Conservation (phyloP, 1,140 invertebrate genomes). For the Macrosteles quadrilineatus region DNA sequence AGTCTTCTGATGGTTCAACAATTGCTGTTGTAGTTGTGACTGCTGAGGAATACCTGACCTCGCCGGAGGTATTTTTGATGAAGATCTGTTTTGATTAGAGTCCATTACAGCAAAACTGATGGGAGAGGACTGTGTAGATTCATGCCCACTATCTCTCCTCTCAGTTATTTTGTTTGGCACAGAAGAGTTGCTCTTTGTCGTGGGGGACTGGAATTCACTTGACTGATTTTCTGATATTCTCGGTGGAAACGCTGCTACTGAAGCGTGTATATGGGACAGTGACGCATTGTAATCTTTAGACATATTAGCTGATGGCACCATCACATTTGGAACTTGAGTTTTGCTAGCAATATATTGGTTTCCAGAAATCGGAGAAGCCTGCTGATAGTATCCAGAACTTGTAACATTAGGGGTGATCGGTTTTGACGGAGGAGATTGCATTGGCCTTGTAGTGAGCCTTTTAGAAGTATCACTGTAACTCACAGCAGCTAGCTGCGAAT, state of each 20-base stretch:
- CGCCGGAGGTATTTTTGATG: constrained; percentile 45
- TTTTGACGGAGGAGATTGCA: constrained; percentile 45
- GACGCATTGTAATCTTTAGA: constrained; percentile 59
- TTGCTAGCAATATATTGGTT: constrained; percentile 23
- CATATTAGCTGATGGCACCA: neutral
- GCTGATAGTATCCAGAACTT: constrained; percentile 22
- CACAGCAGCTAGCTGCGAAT: constrained; percentile 48
- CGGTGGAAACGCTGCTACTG: constrained; percentile 50
- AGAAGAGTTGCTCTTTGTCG: constrained; percentile 63
- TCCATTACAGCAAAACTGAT: constrained; percentile 77
- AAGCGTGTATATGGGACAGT: constrained; percentile 47
- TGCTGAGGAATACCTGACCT: constrained; percentile 51
- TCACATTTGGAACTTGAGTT: neutral
- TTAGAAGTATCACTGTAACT: constrained; percentile 33
- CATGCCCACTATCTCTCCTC: constrained; percentile 54
- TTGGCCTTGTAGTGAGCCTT: constrained; percentile 47
- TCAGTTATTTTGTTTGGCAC: constrained; percentile 53
- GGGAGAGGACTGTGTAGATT: constrained; percentile 68
- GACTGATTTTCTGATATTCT: constrained; percentile 48
- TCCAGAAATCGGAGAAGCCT: constrained; percentile 5
- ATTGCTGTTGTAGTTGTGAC: constrained; percentile 60
- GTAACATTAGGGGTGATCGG: constrained; percentile 9
- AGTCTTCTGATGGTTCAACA: constrained; percentile 46
- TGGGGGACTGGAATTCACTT: constrained; percentile 61
- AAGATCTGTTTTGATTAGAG: constrained; percentile 49